Base-by-base conservation (phyloP, 2,888 invertebrate genomes). In the Sesia apiformis region DNA sequence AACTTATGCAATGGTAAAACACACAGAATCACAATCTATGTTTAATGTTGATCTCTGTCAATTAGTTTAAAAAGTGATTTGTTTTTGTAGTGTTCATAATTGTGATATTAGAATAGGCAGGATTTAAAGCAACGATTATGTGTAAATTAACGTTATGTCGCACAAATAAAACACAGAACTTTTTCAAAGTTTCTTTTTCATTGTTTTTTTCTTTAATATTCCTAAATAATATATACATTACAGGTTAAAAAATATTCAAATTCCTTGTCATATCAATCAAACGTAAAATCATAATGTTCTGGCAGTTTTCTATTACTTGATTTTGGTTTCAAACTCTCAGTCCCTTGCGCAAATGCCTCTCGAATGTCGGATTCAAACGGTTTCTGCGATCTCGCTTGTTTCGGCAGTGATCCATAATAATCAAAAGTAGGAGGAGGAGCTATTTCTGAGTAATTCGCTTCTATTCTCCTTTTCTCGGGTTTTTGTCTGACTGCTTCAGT, bases 371-470 rank as follows among this genome's bases (percentile, higher is more conserved):
- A 86, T 40, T 75, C 65, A 58, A 88, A 88, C n/a, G 86, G 86
- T 60, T 76, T 81, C 52, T 76, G 64, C 42, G 69, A 57, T 59
- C 67, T 84, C 4, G 63, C 61, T 39, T 78, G 72, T 61, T 86
- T 88, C 4, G 80, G 63, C 40, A 72, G 65, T 5, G 91, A 91
- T 0, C 92, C 92, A 64, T 91, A 92, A 69, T 94, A 93, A 40
- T 94, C 92, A 65, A 90, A 92, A 2, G 91, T 91, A 0, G 93
- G 87, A 2, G 94, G 94, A 4, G 93, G 93, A 4, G 93, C 91
- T 61, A 94, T 90, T 78, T 93, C 93, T 38, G 78, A 57, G 52
- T 68, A 63, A 59, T 62, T 64, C 5, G 56, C 42, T 41, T 65
- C 64, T 46, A 53, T 52, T 53, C 63, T 67, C 56, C 72, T 69